These are phyloP conservation scores for Antheraea assamensis DNA, from an alignment of 2,888 invertebrate genomes.

Conservation along the genomic window DNA sequence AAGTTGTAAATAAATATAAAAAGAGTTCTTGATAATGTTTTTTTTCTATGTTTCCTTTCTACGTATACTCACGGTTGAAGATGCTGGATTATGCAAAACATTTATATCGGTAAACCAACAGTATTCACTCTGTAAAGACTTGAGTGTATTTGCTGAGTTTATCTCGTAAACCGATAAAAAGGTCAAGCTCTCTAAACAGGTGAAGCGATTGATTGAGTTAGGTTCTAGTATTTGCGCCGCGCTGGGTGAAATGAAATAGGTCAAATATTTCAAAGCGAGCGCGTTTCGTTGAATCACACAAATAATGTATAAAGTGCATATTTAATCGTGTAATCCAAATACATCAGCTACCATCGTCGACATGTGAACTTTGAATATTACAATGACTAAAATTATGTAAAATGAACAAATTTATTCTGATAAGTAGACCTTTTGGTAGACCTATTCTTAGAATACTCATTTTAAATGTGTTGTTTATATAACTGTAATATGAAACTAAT, in stretches of 20 bases:
- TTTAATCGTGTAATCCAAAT: constrained; percentile 11
- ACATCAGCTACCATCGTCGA: not conserved
- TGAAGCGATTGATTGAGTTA: constrained; percentile 44
- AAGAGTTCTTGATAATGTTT: not conserved
- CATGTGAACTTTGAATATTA: not conserved
- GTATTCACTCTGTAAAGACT: constrained; percentile 17
- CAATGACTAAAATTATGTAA: no score
- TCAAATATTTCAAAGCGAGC: constrained; percentile 26
- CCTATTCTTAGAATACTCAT: no score
- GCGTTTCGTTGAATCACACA: not conserved
- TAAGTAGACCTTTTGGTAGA: no score
- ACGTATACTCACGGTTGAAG: not conserved
- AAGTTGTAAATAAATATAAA: not conserved
- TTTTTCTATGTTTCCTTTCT: not conserved
- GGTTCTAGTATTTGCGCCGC: constrained; percentile 41
- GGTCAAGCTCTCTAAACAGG: constrained; percentile 38
- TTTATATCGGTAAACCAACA: not conserved
- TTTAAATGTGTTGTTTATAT: no score
- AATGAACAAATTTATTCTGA: no score
- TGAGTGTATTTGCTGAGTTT: constrained; percentile 40
- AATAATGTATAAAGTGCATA: not conserved
- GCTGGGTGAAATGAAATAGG: constrained; percentile 34
- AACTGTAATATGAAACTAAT: no score
- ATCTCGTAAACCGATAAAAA: constrained; percentile 46
- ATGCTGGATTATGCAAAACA: not conserved